Conservation (phyloP, 2,797 vertebrate genomes). For the Acanthiza pusilla region DNA sequence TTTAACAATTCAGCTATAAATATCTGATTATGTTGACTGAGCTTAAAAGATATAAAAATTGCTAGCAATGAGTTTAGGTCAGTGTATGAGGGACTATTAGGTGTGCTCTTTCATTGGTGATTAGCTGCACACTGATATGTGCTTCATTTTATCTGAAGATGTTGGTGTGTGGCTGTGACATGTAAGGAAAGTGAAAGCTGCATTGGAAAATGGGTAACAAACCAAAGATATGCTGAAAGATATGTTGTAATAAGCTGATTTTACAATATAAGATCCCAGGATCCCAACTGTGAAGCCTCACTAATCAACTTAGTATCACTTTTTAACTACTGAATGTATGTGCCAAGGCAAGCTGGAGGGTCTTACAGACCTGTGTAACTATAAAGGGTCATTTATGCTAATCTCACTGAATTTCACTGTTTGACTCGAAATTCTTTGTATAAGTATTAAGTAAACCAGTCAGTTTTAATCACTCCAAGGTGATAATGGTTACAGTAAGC, state of each 20-base stretch:
- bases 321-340: conserved; percentile 24
- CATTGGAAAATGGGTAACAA: background rate
- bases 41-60: background rate
- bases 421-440: conserved; percentile 63
- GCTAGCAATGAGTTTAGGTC: background rate
- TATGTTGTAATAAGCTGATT: background rate
- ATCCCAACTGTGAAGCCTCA: background rate
- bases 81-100: background rate
- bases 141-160: background rate
- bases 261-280: background rate
- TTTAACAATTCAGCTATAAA: background rate
- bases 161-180: background rate
- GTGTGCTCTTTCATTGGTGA: background rate
- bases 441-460: conserved; percentile 62
- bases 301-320: conserved; percentile 20
- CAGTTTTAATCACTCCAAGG: conserved; percentile 67
- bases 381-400: conserved; percentile 32
- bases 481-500: conserved; percentile 70
- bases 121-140: background rate
- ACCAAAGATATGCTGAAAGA: background rate
- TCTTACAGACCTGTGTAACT: conserved; percentile 11
- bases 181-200: background rate
- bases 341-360: conserved; percentile 22
- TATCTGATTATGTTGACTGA: background rate
- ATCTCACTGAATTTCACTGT: conserved; percentile 67